Evolutionary conservation across 2,797 vertebrate genomes (phyloP), one percentile per base, ranked within the genome.

Genomic region (Margarornis squamiger): DNA sequence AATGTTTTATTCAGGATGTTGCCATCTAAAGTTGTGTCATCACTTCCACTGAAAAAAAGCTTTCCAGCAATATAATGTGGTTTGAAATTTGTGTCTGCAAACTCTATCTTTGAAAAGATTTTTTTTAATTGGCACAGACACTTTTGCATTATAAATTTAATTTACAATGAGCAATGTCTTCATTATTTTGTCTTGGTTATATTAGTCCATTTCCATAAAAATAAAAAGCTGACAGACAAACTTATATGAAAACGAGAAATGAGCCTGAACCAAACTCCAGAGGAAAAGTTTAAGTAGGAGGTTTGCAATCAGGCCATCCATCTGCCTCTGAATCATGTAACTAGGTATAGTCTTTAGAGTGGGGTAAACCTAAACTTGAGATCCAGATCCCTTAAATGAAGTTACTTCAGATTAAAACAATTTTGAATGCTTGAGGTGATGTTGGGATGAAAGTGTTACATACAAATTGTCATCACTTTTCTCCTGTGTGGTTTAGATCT

Each of bases 141-240:
- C 4, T 92, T 95, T 84, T 94, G 46, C 48, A 63, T 93, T 83
- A 76, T 93, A 95, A 96, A 96, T 95, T 94, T 94, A 92, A 94
- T 96, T 93, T 93, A 80, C 58, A 95, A 49, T 68, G 55, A 90
- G 62, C 39, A 87, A 90, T 88, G 86, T 90, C 88, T 95, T 95
- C 30, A 71, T 96, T 92, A 87, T 94, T 95, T 92, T 95, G 91
- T 85, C 85, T 96, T 94, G 75, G 51, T 39, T 93, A 32, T 79
- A 71, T 83, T 71, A 86, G n/a, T 75, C 38, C 26, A 65, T 80
- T 92, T 96, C 85, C n/a, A 85, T 86, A 84, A 93, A 96, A 96
- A 84, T 55, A 61, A 92, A 95, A 94, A 90, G 14, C 34, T 86
- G 77, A 86, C 84, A 86, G 55, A 68, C 61, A 83, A 66, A 12